Base-by-base conservation (phyloP, 2,797 vertebrate genomes). In the Lateolabrax maculatus region DNA sequence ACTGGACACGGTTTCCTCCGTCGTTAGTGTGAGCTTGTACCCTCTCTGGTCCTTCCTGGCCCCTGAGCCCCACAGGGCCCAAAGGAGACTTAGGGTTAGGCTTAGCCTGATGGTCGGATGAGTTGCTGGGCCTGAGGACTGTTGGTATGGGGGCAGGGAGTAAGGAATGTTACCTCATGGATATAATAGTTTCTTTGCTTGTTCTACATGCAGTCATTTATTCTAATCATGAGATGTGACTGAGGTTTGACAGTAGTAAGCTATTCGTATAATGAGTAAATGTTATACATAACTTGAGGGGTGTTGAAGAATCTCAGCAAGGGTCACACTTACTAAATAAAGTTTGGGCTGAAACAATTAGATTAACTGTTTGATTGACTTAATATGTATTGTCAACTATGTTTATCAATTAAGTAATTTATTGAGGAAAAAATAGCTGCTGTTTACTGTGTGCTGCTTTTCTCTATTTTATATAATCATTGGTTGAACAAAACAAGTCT, bases 1-100 rank as follows among this genome's bases (percentile, higher is more conserved):
- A 94, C 93, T 88, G 94, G 93, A 94, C 93, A 91, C 79, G n/a
- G 90, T 93, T 93, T 95, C 94, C 91, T 94, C 92, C 84, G 87
- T 94, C 89, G 93, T 94, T 95, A 94, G 91, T 88, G 88, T 84
- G 83, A 92, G 90, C 88, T 83, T 29, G 75, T 90, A 85, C 85
- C 90, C 89, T 90, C 58, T 76, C 74, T 89, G 89, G 89, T 90
- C 87, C 88, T 90, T 90, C 82, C 84, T 92, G 91, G 90, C 90
- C 91, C 86, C 77, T 66, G 75, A 86, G 81, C 84, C 89, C 90
- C 90, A 77, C 8, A 67, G 89, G 92, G 80, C 90, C 82, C 73
- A 69, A 52, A 88, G 70, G 80, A 86, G 85, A 66, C 80, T 62
- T 53, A 75, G 86, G 89, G 90, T 90, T 75, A 84, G 88, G 84